Evolutionary conservation across 1,140 invertebrate species (phyloP).

Genomic region (Drosophila sulfurigaster): DNA sequence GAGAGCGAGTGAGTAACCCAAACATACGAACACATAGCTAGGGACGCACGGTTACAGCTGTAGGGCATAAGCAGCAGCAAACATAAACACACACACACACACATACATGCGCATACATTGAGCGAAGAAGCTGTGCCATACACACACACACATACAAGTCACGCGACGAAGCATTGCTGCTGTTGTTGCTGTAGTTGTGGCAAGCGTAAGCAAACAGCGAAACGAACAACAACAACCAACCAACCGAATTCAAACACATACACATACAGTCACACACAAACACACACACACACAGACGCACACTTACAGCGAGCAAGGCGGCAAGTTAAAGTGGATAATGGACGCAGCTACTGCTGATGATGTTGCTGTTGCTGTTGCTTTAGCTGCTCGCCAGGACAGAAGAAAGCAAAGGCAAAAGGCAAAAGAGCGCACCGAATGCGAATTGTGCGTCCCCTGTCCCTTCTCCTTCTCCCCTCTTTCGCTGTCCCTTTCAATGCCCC

Average conservation of each 20-base stretch:
- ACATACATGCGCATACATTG: constrained; percentile 1
- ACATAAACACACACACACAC: constrained; percentile 63
- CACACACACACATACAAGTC: constrained; percentile 13
- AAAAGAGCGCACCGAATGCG: constrained; percentile 45
- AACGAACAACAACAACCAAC: constrained; percentile 70
- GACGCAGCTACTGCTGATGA: constrained; percentile 50
- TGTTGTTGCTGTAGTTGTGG: constrained; percentile 53
- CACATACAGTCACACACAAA: constrained; percentile 18
- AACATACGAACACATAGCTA: constrained; percentile 37
- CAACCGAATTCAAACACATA: constrained; percentile 22
- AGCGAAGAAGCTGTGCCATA: constrained; percentile 22
- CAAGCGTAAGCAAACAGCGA: constrained; percentile 78
- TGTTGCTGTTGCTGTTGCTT: constrained; percentile 29
- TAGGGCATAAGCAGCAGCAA: constrained; percentile 73
- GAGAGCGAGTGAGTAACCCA: neutral
- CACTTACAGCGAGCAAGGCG: constrained; percentile 43
- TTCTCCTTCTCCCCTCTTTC: neutral
- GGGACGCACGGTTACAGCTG: constrained; percentile 65
- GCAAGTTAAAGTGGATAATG: constrained; percentile 81
- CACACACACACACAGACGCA: constrained; percentile 25
- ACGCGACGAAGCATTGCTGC: constrained; percentile 41
- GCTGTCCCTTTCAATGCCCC: neutral
- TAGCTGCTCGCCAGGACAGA: constrained; percentile 26
- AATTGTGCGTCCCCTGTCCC: constrained; percentile 7
- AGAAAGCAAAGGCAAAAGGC: constrained; percentile 47